Evolutionary conservation across 37 sponge, comb jelly and placozoan species (phyloP), one percentile per base, ranked within the genome.

Genomic region (Haliclona indistincta): DNA sequence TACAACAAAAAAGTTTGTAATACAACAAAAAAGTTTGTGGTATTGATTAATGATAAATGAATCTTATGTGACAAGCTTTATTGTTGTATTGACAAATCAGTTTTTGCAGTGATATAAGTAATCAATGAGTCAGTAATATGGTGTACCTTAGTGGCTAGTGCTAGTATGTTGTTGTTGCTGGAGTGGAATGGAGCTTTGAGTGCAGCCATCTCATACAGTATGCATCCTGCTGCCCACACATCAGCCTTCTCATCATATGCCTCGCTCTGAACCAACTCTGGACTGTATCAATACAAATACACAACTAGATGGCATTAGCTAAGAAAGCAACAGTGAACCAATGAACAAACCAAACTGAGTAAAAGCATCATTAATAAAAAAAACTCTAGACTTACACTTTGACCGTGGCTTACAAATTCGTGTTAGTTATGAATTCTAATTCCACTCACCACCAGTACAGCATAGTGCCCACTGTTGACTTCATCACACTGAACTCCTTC

Each of bases 231-330:
- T 63, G 90, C 90, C 95, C 95, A 94, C 0, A 94, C 71, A 43
- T 94, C 95, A 22, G 86, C 96, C 79, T 96, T 96, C 75, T 92
- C 86, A n/a, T 73, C 80, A 71, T 96, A 96, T 0, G 93, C 90
- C 68, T 88, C 82, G 56, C 53, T 88, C 75, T 91, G 79, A 26
- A 95, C 86, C 65, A 91, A 42, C 67, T 90, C 91, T 23, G 91
- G 94, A 78, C 90, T 89, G 41, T 2, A n/a, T n/a, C n/a, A n/a
- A n/a, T n/a, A n/a, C n/a, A n/a, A n/a, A n/a, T n/a, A n/a, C n/a
- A n/a, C n/a, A n/a, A n/a, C n/a, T n/a, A n/a, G n/a, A n/a, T n/a
- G n/a, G n/a, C n/a, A n/a, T n/a, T n/a, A n/a, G n/a, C n/a, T n/a
- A n/a, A n/a, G n/a, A n/a, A n/a, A n/a, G n/a, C n/a, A n/a, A n/a